Evolutionary conservation across 2,797 vertebrate genomes (phyloP).

Genomic region (Gymnoscopelus microlampas): DNA sequence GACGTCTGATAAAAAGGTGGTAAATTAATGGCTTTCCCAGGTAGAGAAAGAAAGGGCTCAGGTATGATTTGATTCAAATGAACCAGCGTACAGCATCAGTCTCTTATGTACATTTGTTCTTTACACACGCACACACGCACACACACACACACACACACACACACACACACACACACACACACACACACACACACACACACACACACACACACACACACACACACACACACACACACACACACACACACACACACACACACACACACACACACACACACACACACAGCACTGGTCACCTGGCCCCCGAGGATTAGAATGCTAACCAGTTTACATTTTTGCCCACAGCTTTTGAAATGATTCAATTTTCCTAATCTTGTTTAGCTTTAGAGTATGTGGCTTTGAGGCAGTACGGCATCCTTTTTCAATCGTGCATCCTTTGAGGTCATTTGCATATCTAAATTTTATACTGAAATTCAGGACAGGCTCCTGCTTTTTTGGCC

Average conservation of each 20-base stretch:
- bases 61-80: slow-evolving; percentile 70
- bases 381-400: slow-evolving; percentile 84
- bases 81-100: slow-evolving; percentile 53
- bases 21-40: slow-evolving; percentile 61
- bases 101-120: slow-evolving; percentile 64
- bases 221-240: slow-evolving; percentile 72
- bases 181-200: slow-evolving; percentile 76
- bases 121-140: slow-evolving; percentile 69
- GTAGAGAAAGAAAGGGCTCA: slow-evolving; percentile 45
- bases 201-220: slow-evolving; percentile 65
- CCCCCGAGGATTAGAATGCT: slow-evolving; percentile 80
- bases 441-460: slow-evolving; percentile 85
- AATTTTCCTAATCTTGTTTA: slow-evolving; percentile 90
- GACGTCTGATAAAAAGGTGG: slow-evolving; percentile 55
- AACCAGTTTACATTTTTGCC: slow-evolving; percentile 85
- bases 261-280: slow-evolving; percentile 70
- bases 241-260: slow-evolving; percentile 71
- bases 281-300: slow-evolving; percentile 79
- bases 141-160: slow-evolving; percentile 71
- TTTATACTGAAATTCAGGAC: slow-evolving; percentile 78
- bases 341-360: slow-evolving; percentile 86
- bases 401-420: slow-evolving; percentile 83
- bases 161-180: slow-evolving; percentile 68
- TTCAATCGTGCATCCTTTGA: slow-evolving; percentile 79
- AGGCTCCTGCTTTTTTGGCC: slow-evolving; percentile 72